A percentile compares a stretch with the other conserved stretches of the same genome.
These are phyloP conservation scores for Microtus obscurus DNA, from an alignment of 2,797 vertebrate species.

Conservation along the genomic window DNA sequence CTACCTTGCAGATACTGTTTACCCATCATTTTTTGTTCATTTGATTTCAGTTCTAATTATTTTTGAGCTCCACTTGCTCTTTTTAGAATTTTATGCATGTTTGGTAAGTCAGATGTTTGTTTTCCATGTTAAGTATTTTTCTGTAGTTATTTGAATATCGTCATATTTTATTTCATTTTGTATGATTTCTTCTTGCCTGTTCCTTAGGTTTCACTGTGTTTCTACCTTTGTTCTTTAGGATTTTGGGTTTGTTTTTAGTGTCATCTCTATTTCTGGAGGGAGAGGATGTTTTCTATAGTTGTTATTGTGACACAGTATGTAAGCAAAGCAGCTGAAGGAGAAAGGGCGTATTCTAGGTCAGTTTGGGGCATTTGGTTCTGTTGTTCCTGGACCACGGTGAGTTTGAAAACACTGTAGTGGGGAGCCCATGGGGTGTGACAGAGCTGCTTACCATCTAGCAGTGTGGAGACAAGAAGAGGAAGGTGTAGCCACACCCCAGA, in stretches of 20 bases:
- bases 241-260: neutral
- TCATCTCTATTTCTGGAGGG: neutral
- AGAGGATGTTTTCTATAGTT: constrained; percentile 7
- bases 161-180: constrained; percentile 8
- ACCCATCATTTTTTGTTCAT: neutral
- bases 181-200: neutral
- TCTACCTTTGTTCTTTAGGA: neutral
- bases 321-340: neutral
- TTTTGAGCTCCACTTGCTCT: constrained; percentile 46
- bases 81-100: neutral
- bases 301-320: neutral
- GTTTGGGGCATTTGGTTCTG: too few relatives aligned
- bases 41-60: neutral
- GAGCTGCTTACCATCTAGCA: neutral
- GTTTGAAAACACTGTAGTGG: neutral
- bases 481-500: neutral
- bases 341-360: too few relatives aligned
- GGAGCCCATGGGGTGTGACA: too few relatives aligned
- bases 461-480: neutral
- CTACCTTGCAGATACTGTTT: neutral
- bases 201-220: neutral
- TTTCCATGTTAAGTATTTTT: constrained; percentile 35
- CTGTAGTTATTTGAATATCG: neutral
- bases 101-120: neutral
- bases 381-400: neutral